Base-by-base conservation (phyloP, 2,797 vertebrate genomes). In the Ataeniobius toweri region DNA sequence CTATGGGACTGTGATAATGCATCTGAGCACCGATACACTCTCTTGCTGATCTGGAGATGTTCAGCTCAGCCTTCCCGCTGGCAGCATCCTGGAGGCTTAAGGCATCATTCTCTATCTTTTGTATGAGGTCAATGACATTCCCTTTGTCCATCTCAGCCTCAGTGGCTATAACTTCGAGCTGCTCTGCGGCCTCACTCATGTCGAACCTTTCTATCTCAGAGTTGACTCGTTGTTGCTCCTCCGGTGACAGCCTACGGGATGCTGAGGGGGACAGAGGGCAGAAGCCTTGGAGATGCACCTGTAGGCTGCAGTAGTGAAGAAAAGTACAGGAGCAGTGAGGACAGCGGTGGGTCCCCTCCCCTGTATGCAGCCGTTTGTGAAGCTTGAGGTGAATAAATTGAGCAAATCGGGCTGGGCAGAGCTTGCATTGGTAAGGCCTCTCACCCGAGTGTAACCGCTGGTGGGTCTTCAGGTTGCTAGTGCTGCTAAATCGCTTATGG, bases 381-480 rank as follows among this genome's bases (percentile, higher is more conserved):
- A 99, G 95, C 86, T 97, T 98, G 86, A 99, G 96, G 91, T 99
- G 98, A 91, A 98, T 96, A 39, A 96, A 97, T 86, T 99, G 98
- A 71, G 98, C 98, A 86, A 99, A 99, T 90, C 97, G 96, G 77
- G 98, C 97, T 0, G 97, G 96, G 86, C 98, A 99, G 76, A 97
- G 95, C 89, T 98, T 98, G 93, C 98, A 99, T 85, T 96, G 96
- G 89, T 98, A 98, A 58, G 98, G 97, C 82, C 96, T 96, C 91
- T 98, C 97, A 74, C 97, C 98, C 0, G 97, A 98, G 91, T 99
- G 97, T 51, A 99, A 95, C 71, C 97, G 94, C 89, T 97, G 95
- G 91, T 98, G 98, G 76, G 97, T 98, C 94, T 99, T 99, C 85
- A 99, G 92, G 93, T 99, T 99, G 91, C 98, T 99, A 65, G 97